phyloP scores from a whole-genome alignment of 1,140 invertebrate genomes.

The Diachasma alloeum region DNA sequence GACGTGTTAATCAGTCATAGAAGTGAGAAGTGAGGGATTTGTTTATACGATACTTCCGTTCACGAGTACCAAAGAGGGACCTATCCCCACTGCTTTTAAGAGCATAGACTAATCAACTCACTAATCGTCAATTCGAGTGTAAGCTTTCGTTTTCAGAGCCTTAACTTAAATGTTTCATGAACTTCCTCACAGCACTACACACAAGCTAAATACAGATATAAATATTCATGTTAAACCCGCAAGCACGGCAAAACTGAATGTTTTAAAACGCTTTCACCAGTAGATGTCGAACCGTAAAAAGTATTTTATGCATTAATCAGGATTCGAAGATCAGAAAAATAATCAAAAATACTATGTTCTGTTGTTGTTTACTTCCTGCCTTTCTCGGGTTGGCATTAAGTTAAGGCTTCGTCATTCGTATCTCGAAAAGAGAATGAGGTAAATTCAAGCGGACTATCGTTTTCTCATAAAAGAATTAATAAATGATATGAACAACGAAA shows the following conservation, averaged over 20 bases:
- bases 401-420: too few relatives aligned
- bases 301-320: not conserved
- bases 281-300: not conserved
- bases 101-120: slow-evolving; percentile 6
- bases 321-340: not conserved
- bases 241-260: not conserved
- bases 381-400: too few relatives aligned
- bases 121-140: not conserved
- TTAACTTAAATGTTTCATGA: slow-evolving; percentile 21
- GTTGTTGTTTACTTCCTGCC: too few relatives aligned
- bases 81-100: not conserved
- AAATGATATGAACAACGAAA: too few relatives aligned
- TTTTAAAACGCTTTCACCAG: not conserved
- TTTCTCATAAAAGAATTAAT: too few relatives aligned
- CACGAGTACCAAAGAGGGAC: not conserved
- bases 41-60: not conserved
- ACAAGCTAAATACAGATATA: not conserved
- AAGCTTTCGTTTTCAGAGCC: not conserved
- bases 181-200: not conserved
- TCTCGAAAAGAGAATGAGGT: too few relatives aligned
- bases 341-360: too few relatives aligned
- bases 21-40: not conserved
- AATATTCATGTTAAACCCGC: not conserved
- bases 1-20: slow-evolving; percentile 17
- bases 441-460: too few relatives aligned